Base-by-base conservation (phyloP, 2,888 invertebrate genomes). In the Eristalis pertinax region DNA sequence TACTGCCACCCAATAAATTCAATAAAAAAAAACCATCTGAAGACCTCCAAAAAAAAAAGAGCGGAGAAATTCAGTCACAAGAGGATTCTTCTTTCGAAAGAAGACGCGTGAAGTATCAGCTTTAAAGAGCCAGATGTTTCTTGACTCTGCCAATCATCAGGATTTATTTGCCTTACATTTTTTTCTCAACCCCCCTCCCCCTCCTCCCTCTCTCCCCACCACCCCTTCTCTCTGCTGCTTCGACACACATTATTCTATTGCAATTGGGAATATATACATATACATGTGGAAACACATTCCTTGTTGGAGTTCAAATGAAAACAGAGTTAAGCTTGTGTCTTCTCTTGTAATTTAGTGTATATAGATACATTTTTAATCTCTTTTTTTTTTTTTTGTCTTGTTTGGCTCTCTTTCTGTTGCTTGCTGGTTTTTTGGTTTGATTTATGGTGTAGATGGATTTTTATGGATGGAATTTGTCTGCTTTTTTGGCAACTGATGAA, bases 391-490 rank as follows among this genome's bases (percentile, higher is more conserved):
- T 69, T 50, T 50, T 50, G 19, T 50, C n/a, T n/a, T n/a, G n/a
- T n/a, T n/a, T 19, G 5, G 50, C 7, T 50, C 50, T 50, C 50
- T 50, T 50, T 19, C 19, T 50, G 50, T 19, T 50, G 50, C 19
- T 19, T 32, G 32, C 19, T 50, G n/a, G n/a, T n/a, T n/a, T n/a
- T n/a, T n/a, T n/a, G n/a, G n/a, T 79, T 84, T 87, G 79, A 87
- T 84, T 87, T 87, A 87, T 84, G 72, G 84, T 56, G 72, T 35
- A 68, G 87, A 87, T 67, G 65, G 79, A 83, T 79, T 75, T 80
- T 87, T 79, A 80, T 79, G 58, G 75, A 84, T 69, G 76, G 83
- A 76, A 84, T 83, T 86, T 82, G 78, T 86, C 78, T 79, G 83
- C 43, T 83, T 83, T n/a, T 83, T 83, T 86, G 83, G 74, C 78